Percentiles rank a stretch among this genome's conserved stretches.
phyloP scores from a whole-genome alignment of 1,140 invertebrate genomes.

The Drosophila gunungcola region DNA sequence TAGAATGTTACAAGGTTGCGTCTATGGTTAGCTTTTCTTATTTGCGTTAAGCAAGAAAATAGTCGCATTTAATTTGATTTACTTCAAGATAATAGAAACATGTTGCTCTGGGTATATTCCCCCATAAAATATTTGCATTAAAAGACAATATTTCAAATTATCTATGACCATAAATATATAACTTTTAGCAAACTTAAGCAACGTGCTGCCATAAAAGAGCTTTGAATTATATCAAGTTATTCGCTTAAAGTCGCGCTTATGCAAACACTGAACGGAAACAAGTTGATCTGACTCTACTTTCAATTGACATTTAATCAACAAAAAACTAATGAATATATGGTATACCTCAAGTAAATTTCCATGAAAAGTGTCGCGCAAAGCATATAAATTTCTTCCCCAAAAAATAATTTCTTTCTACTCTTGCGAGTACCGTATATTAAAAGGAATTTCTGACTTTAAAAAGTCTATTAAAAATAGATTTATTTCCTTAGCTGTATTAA shows the following conservation, averaged over 20 bases:
- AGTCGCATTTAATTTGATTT: not conserved
- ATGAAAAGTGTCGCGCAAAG: too few relatives aligned
- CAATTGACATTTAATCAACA: not conserved
- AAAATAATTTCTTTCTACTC: not conserved
- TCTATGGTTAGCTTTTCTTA: too few relatives aligned
- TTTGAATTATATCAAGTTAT: not conserved
- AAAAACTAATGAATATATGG: not conserved
- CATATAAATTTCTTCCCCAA: too few relatives aligned
- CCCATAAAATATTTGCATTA: constrained; percentile 4
- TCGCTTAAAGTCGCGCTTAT: not conserved
- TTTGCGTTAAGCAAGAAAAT: not conserved
- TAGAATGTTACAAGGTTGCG: too few relatives aligned
- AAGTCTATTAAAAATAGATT: not conserved
- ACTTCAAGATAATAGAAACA: not conserved
- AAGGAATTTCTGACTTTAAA: not conserved
- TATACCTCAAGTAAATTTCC: too few relatives aligned
- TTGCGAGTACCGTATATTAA: too few relatives aligned
- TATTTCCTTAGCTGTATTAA: not conserved
- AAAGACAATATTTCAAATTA: not conserved
- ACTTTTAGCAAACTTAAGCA: not conserved
- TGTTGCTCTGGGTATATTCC: not conserved
- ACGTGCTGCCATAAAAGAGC: not conserved
- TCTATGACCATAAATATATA: not conserved
- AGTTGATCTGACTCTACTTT: not conserved
- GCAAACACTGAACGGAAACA: not conserved